Base-by-base conservation (phyloP, 2,113 vertebrate genomes). In the Ctenodactylus gundi region DNA sequence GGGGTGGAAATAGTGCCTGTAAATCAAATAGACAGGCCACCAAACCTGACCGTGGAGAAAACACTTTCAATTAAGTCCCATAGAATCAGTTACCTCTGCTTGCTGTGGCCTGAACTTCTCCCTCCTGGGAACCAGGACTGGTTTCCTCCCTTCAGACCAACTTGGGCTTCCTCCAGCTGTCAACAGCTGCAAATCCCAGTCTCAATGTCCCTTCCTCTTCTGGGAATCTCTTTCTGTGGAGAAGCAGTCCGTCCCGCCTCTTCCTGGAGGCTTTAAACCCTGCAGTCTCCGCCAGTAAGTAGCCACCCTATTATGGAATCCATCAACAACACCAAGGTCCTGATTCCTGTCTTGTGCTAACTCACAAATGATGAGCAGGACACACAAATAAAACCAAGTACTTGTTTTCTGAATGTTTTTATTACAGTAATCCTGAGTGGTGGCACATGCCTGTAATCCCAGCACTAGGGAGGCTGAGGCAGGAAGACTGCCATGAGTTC, bases 1-100 rank as follows among this genome's bases (percentile, higher is more conserved):
- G 65, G 51, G 34, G 17, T 27, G 51, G 44, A 88, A 88, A 92
- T 8, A 15, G 49, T 62, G 46, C 31, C 77, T 29, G 31, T 25
- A 87, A 39, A n/a, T 78, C 44, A 75, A 83, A 78, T 68, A 89
- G 58, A 34, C 21, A 85, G 36, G 31, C 1, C 39, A 51, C n/a
- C 7, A 75, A 68, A 21, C 27, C 6, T 53, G 60, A 15, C 20
- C 29, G 41, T 25, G n/a, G 2, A 25, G 11, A 31, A 85, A 25
- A 17, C 20, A 53, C 41, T 91, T 92, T 44, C 53, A 18, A 62
- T 39, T 23, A 46, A 92, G 18, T 62, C 39, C 78, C 6, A 73
- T 1, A 31, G 55, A 77, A n/a, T 55, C 46, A 67, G 53, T 93
- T 92, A 91, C 93, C 88, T 92, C 64, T 76, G 81, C 17, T 41